Percentiles rank a stretch among this genome's conserved stretches.
Conservation (phyloP, 2,888 invertebrate species). For the Ametastegia equiseti region DNA sequence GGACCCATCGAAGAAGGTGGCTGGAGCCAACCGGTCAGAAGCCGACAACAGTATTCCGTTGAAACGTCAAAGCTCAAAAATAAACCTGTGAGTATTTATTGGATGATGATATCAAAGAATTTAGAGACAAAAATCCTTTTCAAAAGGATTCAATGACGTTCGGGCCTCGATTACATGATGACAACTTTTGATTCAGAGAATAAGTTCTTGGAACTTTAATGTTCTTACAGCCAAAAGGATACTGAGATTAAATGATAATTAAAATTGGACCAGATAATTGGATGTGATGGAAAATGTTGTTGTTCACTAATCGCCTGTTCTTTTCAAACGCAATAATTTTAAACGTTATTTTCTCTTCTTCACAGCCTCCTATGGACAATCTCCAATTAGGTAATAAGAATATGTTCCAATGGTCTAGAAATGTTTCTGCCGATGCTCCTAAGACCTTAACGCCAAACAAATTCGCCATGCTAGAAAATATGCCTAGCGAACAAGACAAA, state of each 20-base stretch:
- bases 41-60: slow-evolving; percentile 72
- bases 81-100: slow-evolving; percentile 73
- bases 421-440: slow-evolving; percentile 51
- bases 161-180: slow-evolving; percentile 22
- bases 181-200: slow-evolving; percentile 20
- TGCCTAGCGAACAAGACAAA: slow-evolving; percentile 70
- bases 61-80: slow-evolving; percentile 77
- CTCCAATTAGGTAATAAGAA: slow-evolving; percentile 75
- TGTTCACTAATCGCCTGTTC: not conserved
- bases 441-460: slow-evolving; percentile 75
- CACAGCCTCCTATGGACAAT: slow-evolving; percentile 75
- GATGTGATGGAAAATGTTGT: not conserved
- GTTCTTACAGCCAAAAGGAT: slow-evolving; percentile 45
- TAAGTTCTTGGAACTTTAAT: slow-evolving; percentile 27
- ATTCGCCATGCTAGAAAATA: slow-evolving; percentile 76
- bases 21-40: slow-evolving; percentile 66
- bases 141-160: not conserved
- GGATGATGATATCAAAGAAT: not conserved
- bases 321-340: slow-evolving; percentile 22
- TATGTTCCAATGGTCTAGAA: slow-evolving; percentile 67
- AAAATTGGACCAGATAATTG: not conserved
- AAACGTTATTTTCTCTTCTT: slow-evolving; percentile 28
- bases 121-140: not conserved
- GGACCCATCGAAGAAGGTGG: slow-evolving; percentile 67
- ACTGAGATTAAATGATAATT: slow-evolving; percentile 31